Evolutionary conservation across 2,113 vertebrate genomes (phyloP).

Genomic region (Sigmodon hispidus): DNA sequence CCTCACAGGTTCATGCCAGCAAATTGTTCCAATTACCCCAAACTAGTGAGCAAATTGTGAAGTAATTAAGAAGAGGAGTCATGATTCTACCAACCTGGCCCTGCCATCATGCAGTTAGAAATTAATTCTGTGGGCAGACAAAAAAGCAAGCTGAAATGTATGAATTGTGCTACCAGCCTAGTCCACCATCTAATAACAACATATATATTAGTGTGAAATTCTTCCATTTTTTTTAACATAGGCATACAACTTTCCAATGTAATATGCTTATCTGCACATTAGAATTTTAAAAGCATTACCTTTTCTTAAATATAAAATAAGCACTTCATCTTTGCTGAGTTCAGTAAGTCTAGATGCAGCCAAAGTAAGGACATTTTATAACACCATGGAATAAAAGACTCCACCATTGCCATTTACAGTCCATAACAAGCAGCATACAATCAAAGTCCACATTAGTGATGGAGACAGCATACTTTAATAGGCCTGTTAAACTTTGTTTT

Average conservation of each 20-base stretch:
- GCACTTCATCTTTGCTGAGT: conserved; percentile 55
- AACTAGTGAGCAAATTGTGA: conserved; percentile 85
- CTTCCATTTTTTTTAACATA: neutral
- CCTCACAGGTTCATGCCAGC: conserved; percentile 83
- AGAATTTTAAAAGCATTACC: neutral
- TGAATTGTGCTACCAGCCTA: neutral
- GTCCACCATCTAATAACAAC: neutral
- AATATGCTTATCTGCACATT: neutral
- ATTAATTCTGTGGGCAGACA: neutral
- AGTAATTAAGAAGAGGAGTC: conserved; percentile 84
- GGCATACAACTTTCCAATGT: neutral
- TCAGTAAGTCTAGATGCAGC: neutral
- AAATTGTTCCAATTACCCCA: conserved; percentile 87
- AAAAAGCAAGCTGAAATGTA: conserved; percentile 28
- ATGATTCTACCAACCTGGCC: conserved; percentile 57
- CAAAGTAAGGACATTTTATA: conserved; percentile 66
- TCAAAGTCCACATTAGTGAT: conserved; percentile 67
- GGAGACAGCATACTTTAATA: conserved; percentile 72
- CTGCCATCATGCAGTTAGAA: conserved; percentile 39
- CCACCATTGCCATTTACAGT: conserved; percentile 67
- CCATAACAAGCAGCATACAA: conserved; percentile 71
- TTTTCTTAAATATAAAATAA: conserved; percentile 36
- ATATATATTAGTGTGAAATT: neutral
- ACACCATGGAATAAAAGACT: conserved; percentile 64
- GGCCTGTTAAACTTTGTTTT: conserved; percentile 76